Evolutionary conservation across 2,888 invertebrate species (phyloP), one percentile per base, ranked within the genome.

Genomic region (Nemoura dubitans): DNA sequence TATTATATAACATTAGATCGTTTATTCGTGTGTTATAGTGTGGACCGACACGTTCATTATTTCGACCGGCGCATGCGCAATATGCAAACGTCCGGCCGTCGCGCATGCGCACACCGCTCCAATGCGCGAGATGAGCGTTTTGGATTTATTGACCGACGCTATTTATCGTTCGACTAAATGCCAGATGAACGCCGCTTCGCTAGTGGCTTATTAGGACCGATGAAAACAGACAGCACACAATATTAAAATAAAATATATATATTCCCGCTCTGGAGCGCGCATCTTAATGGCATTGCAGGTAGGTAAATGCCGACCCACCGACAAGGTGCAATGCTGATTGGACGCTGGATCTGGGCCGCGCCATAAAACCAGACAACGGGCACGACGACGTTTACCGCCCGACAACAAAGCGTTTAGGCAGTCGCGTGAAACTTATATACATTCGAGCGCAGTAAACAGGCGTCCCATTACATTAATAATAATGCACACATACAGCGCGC

Each of bases 1-100:
- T 59, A 59, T 59, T 59, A 59, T 59, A 59, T 16, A 59, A 59
- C 59, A 59, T 59, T 59, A 59, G 59, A 59, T 59, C 59, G 59
- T 16, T 59, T 59, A 10, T 59, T 16, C 59, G 59, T 21, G n/a
- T n/a, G n/a, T n/a, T n/a, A n/a, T n/a, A 7, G 59, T 1, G 14
- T 1, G 6, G 59, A 21, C 59, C 14, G 59, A 59, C 59, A 59
- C 59, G 10, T 59, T 59, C 59, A 59, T 59, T 59, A 59, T 59
- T 59, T 59, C 59, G 59, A 21, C 59, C 21, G 21, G 3, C 59
- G 59, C 59, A 7, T 59, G 59, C n/a, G n/a, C n/a, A n/a, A n/a
- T n/a, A 36, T 36, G 36, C 36, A 36, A 36, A 36, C 10, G 3
- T 6, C 10, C 36, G 36, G 36, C 36, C 36, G 10, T 36, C 36